Conservation (phyloP, 2,888 invertebrate genomes). For the Agrotis puta region DNA sequence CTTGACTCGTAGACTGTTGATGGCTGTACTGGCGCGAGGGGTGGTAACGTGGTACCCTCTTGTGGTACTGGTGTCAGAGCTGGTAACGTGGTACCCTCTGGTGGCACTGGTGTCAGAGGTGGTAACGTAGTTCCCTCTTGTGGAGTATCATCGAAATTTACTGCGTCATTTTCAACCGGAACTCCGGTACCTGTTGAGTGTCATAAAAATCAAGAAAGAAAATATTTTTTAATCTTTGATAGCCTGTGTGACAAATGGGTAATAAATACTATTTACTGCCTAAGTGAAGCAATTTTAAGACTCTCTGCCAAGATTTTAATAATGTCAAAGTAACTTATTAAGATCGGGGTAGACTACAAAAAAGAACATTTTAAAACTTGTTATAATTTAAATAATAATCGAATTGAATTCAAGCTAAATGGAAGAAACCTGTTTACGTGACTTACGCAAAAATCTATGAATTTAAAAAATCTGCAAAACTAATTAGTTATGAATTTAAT, state of each 20-base stretch:
- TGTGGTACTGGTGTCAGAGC: conserved; percentile 53
- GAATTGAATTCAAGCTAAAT: background rate
- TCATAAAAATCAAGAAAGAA: background rate
- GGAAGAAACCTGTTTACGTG: background rate
- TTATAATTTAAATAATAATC: conserved; percentile 15
- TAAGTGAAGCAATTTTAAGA: background rate
- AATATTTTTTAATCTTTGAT: background rate
- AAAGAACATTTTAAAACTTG: background rate
- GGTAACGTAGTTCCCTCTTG: conserved; percentile 48
- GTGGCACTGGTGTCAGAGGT: conserved; percentile 47
- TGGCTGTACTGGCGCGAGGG: conserved; percentile 52
- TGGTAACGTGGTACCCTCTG: conserved; percentile 43
- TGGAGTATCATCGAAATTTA: conserved; percentile 55
- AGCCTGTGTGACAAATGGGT: too few species aligned
- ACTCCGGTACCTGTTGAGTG: conserved; percentile 34
- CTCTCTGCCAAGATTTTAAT: background rate
- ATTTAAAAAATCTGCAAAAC: background rate
- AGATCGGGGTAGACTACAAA: background rate
- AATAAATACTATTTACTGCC: background rate
- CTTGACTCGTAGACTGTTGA: conserved; percentile 48
- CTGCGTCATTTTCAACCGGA: conserved; percentile 50
- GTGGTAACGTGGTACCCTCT: conserved; percentile 47
- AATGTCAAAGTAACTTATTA: background rate
- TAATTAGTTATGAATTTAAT: background rate
- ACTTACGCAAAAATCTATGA: conserved; percentile 3